Conservation (phyloP, 2,797 vertebrate genomes). For the Lepidocolaptes lacrymiger region DNA sequence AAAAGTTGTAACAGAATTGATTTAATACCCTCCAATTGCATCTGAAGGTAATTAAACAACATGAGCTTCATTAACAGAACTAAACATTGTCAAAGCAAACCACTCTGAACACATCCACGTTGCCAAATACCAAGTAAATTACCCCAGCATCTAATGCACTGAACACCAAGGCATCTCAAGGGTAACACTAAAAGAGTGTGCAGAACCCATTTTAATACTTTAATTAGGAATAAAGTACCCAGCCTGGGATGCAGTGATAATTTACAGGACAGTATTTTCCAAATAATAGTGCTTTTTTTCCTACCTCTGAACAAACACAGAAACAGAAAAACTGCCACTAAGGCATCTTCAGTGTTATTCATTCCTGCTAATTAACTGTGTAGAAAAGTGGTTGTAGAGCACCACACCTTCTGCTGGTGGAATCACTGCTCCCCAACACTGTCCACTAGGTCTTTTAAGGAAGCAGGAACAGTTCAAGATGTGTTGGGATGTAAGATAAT, state of each 20-base stretch:
- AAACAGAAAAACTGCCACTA: not conserved
- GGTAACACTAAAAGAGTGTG: not conserved
- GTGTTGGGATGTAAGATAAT: not conserved
- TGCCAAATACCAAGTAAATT: constrained; percentile 44
- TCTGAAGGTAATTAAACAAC: constrained; percentile 59
- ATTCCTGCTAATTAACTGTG: not conserved
- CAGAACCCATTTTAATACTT: not conserved
- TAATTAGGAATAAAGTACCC: constrained; percentile 34
- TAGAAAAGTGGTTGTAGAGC: not conserved
- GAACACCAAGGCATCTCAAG: not conserved
- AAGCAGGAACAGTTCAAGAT: not conserved
- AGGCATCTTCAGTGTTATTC: not conserved
- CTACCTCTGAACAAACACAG: not conserved
- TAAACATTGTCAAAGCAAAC: not conserved
- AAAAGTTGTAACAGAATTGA: not conserved
- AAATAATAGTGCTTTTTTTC: not conserved
- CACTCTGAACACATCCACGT: not conserved
- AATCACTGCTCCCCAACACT: not conserved
- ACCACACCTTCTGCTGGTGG: not conserved
- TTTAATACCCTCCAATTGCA: constrained; percentile 16
- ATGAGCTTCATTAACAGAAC: constrained; percentile 13
- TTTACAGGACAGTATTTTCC: not conserved
- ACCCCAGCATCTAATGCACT: constrained; percentile 3
- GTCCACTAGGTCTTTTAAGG: not conserved
- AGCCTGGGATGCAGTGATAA: not conserved